Conservation (phyloP, 1,140 invertebrate species). For the Fopius arisanus region DNA sequence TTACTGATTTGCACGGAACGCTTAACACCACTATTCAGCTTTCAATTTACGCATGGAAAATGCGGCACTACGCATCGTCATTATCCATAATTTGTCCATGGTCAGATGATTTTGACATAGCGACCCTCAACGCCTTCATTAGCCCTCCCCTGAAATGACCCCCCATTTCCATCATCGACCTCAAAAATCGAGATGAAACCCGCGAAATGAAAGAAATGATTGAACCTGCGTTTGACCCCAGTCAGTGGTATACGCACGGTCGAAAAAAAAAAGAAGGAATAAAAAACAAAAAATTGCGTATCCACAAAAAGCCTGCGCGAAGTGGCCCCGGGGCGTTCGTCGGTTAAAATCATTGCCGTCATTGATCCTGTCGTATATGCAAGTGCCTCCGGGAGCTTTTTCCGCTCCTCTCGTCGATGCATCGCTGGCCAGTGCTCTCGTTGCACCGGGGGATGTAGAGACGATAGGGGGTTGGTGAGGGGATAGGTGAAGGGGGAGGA, state of each 20-base stretch:
- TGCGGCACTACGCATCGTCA: background rate
- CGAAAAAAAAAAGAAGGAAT: background rate
- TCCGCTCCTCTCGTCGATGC: constrained; percentile 26
- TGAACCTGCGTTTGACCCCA: constrained; percentile 4
- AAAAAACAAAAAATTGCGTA: background rate
- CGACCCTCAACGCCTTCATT: background rate
- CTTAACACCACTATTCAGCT: constrained; percentile 1
- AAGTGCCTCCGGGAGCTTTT: constrained; percentile 30
- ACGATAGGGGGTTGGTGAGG: constrained; percentile 26
- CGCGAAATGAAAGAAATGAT: background rate
- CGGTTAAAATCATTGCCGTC: constrained; percentile 53
- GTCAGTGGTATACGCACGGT: background rate
- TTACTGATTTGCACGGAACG: background rate
- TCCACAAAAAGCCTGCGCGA: constrained; percentile 12
- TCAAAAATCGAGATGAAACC: too few relatives aligned
- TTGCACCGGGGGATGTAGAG: constrained; percentile 20
- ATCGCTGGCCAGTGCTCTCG: constrained; percentile 21
- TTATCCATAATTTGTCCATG: background rate
- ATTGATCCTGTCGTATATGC: constrained; percentile 44
- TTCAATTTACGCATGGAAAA: constrained; percentile 14
- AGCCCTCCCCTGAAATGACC: background rate
- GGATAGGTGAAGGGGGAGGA: background rate
- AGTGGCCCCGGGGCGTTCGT: constrained; percentile 1
- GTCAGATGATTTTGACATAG: constrained; percentile 5
- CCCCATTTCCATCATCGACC: background rate